Evolutionary conservation across 1,140 invertebrate species (phyloP).

Genomic region (Drosophila nasuta): DNA sequence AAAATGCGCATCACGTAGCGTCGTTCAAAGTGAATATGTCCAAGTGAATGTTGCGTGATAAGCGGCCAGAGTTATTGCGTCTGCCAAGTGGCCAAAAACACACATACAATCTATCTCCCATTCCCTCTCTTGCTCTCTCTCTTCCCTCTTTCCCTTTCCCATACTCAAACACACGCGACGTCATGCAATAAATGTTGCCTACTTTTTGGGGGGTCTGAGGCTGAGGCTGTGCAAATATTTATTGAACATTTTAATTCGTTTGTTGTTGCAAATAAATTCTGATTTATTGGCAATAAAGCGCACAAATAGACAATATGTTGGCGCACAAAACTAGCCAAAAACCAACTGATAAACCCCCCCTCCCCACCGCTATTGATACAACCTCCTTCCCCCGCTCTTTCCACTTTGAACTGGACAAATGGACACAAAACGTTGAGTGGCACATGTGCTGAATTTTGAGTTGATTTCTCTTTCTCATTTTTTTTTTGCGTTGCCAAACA

Average conservation of each 20-base stretch:
- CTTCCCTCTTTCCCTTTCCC: neutral
- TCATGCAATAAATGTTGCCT: slow-evolving; percentile 56
- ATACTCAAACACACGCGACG: slow-evolving; percentile 38
- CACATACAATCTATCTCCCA: neutral
- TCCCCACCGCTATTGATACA: too few relatives aligned
- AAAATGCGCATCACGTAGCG: slow-evolving; percentile 77
- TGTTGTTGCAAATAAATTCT: slow-evolving; percentile 85
- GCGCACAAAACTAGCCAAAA: slow-evolving; percentile 46
- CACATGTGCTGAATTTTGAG: slow-evolving; percentile 75
- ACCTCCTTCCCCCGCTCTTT: neutral
- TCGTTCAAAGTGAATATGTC: slow-evolving; percentile 77
- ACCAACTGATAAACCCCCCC: slow-evolving; percentile 53
- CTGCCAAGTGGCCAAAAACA: slow-evolving; percentile 42
- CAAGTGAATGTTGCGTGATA: slow-evolving; percentile 62
- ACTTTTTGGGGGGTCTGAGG: slow-evolving; percentile 39
- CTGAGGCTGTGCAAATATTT: slow-evolving; percentile 79
- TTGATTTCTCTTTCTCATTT: slow-evolving; percentile 28
- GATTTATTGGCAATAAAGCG: slow-evolving; percentile 84
- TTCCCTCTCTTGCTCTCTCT: neutral
- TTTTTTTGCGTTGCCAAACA: slow-evolving; percentile 2
- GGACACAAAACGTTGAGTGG: slow-evolving; percentile 49
- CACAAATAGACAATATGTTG: slow-evolving; percentile 73
- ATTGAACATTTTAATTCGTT: slow-evolving; percentile 85
- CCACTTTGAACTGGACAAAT: slow-evolving; percentile 33
- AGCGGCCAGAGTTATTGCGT: slow-evolving; percentile 50